These are phyloP conservation scores for Linnaemya vulpina DNA, from an alignment of 2,888 invertebrate genomes.

Conservation along the genomic window DNA sequence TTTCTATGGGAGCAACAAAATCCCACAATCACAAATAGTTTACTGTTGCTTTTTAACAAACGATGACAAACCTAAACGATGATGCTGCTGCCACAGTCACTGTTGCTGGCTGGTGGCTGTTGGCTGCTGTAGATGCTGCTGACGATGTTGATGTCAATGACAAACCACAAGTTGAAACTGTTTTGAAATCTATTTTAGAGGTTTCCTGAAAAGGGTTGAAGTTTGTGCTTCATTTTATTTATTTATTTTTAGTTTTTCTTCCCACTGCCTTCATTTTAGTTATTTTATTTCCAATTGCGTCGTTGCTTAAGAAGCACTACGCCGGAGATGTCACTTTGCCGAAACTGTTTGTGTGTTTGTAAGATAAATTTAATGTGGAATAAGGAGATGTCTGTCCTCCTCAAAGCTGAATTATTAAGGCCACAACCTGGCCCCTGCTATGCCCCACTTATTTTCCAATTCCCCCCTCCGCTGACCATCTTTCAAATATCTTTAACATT, in stretches of 20 bases:
- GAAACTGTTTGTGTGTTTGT: neutral
- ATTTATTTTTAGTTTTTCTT: neutral
- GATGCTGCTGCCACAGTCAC: neutral
- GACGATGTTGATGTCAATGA: slow-evolving; percentile 54
- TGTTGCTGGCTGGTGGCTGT: neutral
- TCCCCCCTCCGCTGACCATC: neutral
- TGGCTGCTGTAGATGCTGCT: neutral
- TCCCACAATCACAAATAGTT: slow-evolving; percentile 24
- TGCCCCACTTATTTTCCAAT: neutral
- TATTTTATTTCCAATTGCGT: slow-evolving; percentile 33
- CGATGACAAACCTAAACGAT: slow-evolving; percentile 37
- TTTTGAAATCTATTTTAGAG: slow-evolving; percentile 66
- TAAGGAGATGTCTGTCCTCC: neutral
- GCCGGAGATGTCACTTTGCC: neutral
- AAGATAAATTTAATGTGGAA: neutral
- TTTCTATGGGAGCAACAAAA: slow-evolving; percentile 23
- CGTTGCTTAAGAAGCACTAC: neutral
- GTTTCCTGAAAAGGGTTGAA: slow-evolving; percentile 49
- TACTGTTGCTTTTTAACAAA: slow-evolving; percentile 42
- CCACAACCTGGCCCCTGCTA: neutral
- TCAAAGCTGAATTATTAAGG: neutral
- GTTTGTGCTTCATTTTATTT: slow-evolving; percentile 18
- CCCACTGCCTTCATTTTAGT: slow-evolving; percentile 21
- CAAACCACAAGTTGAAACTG: slow-evolving; percentile 68
- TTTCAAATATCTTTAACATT: slow-evolving; percentile 39